Evolutionary conservation across 2,797 vertebrate species (phyloP), one percentile per base, ranked within the genome.

Genomic region (Danionella dracula): DNA sequence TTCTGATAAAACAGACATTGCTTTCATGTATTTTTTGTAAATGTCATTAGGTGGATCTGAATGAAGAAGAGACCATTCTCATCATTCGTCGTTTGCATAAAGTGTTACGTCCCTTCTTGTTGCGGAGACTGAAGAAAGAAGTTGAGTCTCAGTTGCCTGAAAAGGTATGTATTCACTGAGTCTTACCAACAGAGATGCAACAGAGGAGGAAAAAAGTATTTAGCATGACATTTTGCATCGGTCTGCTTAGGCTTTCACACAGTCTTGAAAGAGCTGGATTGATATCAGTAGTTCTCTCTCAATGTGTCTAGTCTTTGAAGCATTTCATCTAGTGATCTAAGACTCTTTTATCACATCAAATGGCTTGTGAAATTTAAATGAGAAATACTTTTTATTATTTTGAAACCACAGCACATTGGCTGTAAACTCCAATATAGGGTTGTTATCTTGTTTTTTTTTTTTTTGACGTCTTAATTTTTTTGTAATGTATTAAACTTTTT

Each of bases 1-100:
- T 27, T 27, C 6, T 27, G 6, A 27, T 40, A 31, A 8, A 35
- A 1, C 4, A 11, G 6, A 6, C 20, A 5, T 5, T 31, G 42
- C 23, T 37, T 16, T 15, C 2, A 44, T 41, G 7, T 35, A 32
- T 45, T 1, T 41, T 54, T 31, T 46, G 2, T 35, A 23, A 12
- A 0, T 10, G 29, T 8, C 45, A n/a, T 38, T 40, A 94, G 92
- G 93, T 94, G 78, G 93, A 94, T 76, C 84, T 94, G 74, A 94
- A 94, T 68, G 93, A 94, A 72, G 93, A 94, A 69, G 93, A 94
- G 82, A 94, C 93, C 13, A 94, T 94, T 71, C 74, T 94, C 77
- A 94, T 94, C 76, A 94, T 94, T 65, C 88, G 93, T 11, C 92
- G 93, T 82, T 85, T 94, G 11, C 93, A 94, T 78, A 94, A 94